Evolutionary conservation across 2,888 invertebrate species (phyloP), one percentile per base, ranked within the genome.

Genomic region (Dolomedes plantarius): DNA sequence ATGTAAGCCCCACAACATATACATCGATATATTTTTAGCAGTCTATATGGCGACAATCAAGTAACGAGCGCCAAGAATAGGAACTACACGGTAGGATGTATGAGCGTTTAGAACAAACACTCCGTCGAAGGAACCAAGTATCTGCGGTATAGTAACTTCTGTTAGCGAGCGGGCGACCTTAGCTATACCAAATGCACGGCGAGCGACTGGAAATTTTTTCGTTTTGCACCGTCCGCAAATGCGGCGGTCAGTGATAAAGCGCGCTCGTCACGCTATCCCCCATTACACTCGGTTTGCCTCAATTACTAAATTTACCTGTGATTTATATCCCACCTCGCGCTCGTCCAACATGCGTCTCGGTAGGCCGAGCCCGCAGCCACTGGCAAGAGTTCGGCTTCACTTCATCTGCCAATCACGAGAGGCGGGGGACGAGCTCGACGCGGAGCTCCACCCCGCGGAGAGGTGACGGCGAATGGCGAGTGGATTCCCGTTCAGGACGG

Each of bases 301-400:
- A 41, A 76, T 82, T 82, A 82, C 82, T 82, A 82, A 82, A 82
- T 76, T 71, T 62, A 46, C 71, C 64, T 16, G 69, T 76, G 82
- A 82, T 82, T 82, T 82, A 82, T 82, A 56, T 31, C 41, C 29
- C 64, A 16, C 62, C 23, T 19, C 9, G 71, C 9, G 71, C 50
- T 41, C 32, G 72, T 62, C 16, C 36, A 27, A 64, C 78, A 16
- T 13, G 9, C 36, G 5, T 32, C 69, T 62, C 36, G 19, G 36
- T 1, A 36, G 36, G 36, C 36, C 9, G 36, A 36, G 13, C 72
- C 76, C 71, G 13, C 41, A 76, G 82, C 82, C 41, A 65, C 71
- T 69, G 67, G 28, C 28, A 67, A 9, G 29, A 23, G 67, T 67
- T 67, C 67, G 9, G 67, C 31, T 31, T 67, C 67, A 67, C 67